Percentiles rank a stretch among this genome's conserved stretches.
Conservation (phyloP, 1,140 invertebrate species). For the Diploscapter pachys region DNA sequence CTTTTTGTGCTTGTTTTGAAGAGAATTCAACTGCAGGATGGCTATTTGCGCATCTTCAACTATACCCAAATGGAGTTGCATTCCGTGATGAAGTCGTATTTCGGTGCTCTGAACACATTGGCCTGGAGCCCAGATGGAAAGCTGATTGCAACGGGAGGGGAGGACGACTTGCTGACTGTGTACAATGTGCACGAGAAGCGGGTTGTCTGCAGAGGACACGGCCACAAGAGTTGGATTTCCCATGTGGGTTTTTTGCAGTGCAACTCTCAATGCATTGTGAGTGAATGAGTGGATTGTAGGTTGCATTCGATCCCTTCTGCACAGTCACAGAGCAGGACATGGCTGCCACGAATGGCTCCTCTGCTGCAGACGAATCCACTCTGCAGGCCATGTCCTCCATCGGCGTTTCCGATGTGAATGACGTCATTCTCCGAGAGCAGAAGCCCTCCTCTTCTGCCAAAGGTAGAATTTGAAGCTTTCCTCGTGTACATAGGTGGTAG, state of each 20-base stretch:
- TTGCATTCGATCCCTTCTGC: slow-evolving; percentile 80
- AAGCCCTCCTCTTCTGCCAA: too few species aligned
- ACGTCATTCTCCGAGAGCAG: too few species aligned
- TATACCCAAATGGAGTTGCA: slow-evolving; percentile 94
- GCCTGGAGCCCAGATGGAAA: slow-evolving; percentile 95
- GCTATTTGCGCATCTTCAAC: slow-evolving; percentile 90
- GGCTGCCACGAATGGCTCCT: too few species aligned
- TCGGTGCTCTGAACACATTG: slow-evolving; percentile 87
- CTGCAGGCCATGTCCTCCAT: too few species aligned
- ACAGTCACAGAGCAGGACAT: too few species aligned
- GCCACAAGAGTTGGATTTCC: slow-evolving; percentile 78
- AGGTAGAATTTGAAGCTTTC: too few species aligned
- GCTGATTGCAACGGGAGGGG: slow-evolving; percentile 91
- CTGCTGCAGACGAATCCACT: too few species aligned
- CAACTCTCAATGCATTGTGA: too few species aligned
- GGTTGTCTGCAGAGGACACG: slow-evolving; percentile 90
- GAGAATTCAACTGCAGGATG: slow-evolving; percentile 71
- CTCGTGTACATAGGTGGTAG: too few species aligned
- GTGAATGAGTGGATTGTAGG: slow-evolving; percentile 28
- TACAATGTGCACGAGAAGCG: slow-evolving; percentile 83
- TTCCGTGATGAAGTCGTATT: slow-evolving; percentile 71
- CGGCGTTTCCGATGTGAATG: too few species aligned
- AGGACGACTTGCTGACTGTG: slow-evolving; percentile 97
- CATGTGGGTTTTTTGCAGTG: slow-evolving; percentile 7
- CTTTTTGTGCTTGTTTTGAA: slow-evolving; percentile 2